A percentile compares a stretch with the other conserved stretches of the same genome.
These are phyloP conservation scores for Aphodius granarius DNA, from an alignment of 2,888 invertebrate species.

Conservation along the genomic window DNA sequence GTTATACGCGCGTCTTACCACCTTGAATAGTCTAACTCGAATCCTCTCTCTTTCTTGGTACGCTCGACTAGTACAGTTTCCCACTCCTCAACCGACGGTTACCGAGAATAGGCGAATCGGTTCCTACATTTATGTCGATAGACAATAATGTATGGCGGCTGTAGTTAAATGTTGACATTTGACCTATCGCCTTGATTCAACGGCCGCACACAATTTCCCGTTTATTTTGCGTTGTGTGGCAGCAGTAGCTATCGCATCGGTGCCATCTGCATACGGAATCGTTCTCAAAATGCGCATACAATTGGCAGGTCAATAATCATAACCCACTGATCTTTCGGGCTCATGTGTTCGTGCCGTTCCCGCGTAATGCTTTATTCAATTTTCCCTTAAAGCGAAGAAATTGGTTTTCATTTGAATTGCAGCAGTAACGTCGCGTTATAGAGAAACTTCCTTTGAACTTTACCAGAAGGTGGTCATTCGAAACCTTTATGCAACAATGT, in stretches of 20 bases:
- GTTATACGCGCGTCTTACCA: too few relatives aligned
- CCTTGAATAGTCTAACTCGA: too few relatives aligned
- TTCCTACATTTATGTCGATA: background rate
- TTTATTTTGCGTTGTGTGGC: conserved; percentile 5
- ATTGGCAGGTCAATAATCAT: conserved; percentile 9
- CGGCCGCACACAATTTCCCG: conserved; percentile 1
- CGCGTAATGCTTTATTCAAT: background rate
- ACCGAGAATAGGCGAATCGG: background rate
- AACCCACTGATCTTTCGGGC: background rate
- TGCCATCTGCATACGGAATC: conserved; percentile 11
- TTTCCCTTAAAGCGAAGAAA: background rate
- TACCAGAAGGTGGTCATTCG: background rate
- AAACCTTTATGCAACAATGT: background rate
- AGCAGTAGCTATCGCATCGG: conserved; percentile 12
- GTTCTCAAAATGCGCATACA: conserved; percentile 7
- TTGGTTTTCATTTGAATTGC: background rate
- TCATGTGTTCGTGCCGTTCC: conserved; percentile 1
- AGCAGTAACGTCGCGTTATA: background rate
- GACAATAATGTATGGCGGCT: background rate
- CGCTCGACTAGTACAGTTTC: too few relatives aligned
- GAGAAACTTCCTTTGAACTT: background rate
- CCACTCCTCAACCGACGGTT: too few relatives aligned
- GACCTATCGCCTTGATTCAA: conserved; percentile 7
- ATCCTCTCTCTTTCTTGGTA: too few relatives aligned
- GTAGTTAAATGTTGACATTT: conserved; percentile 6